These are phyloP conservation scores for Carollia perspicillata DNA, from an alignment of 2,113 vertebrate genomes.

Conservation along the genomic window DNA sequence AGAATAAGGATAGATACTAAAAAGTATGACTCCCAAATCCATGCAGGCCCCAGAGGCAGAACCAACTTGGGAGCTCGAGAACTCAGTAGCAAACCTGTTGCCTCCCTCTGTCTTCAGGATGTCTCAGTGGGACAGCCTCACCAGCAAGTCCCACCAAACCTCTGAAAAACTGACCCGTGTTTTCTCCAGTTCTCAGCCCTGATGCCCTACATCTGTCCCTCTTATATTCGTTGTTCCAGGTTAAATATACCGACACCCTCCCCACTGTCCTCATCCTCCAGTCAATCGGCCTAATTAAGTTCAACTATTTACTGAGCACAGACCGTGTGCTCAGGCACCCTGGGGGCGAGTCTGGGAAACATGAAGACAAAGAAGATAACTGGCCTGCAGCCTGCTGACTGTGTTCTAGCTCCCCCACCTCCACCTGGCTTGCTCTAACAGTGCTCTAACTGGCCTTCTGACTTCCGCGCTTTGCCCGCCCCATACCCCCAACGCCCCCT, in stretches of 20 bases:
- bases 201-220: not conserved
- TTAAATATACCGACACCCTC: not conserved
- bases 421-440: not conserved
- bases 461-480: not conserved
- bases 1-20: not conserved
- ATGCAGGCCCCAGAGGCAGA: no score
- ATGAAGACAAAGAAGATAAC: not conserved
- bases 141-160: not conserved
- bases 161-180: not conserved
- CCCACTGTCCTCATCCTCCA: not conserved
- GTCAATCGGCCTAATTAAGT: not conserved
- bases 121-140: not conserved
- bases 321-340: not conserved
- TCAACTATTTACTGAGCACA: not conserved
- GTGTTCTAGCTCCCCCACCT: not conserved
- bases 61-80: not conserved
- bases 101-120: not conserved
- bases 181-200: not conserved
- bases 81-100: not conserved
- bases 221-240: not conserved
- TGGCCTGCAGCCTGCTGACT: not conserved
- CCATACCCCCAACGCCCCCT: no score
- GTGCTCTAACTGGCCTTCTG: not conserved
- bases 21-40: not conserved
- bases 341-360: not conserved